A percentile compares a stretch with the other conserved stretches of the same genome.
Evolutionary conservation across 30 jellyfish, hydroid and myxozoan genomes (phyloP).

Genomic region (Turritopsis rubra): DNA sequence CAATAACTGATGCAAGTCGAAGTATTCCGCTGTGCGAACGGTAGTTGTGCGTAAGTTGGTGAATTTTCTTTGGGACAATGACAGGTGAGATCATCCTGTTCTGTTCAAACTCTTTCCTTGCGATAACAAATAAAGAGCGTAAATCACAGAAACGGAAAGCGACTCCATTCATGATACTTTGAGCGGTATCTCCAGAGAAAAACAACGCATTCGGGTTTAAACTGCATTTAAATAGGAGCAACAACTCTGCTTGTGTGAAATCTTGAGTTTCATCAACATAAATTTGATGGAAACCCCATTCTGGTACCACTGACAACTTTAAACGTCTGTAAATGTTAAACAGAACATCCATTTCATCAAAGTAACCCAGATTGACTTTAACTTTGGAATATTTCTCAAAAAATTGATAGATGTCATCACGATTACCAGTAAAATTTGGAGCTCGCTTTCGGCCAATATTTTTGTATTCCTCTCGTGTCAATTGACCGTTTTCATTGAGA

Average conservation of each 20-base stretch:
- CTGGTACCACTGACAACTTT: constrained; percentile 19
- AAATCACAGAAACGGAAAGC: constrained; percentile 79
- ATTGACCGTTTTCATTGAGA: constrained; percentile 36
- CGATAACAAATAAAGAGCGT: constrained; percentile 44
- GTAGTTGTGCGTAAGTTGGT: constrained; percentile 67
- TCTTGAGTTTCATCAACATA: constrained; percentile 90
- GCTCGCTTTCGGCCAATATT: constrained; percentile 70
- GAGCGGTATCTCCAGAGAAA: constrained; percentile 93
- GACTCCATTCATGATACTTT: constrained; percentile 77
- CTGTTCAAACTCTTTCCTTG: constrained; percentile 30
- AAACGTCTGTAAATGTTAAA: constrained; percentile 55
- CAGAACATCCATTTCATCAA: constrained; percentile 61
- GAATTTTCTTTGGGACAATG: constrained; percentile 45
- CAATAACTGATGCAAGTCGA: constrained; percentile 55
- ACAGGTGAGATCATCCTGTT: constrained; percentile 19
- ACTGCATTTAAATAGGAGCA: constrained; percentile 53
- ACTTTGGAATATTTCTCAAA: constrained; percentile 42
- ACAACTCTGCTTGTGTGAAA: constrained; percentile 76
- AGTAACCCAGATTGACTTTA: constrained; percentile 27
- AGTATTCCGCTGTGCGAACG: constrained; percentile 83
- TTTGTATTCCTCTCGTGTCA: constrained; percentile 49
- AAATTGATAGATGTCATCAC: constrained; percentile 51
- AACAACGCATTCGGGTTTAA: constrained; percentile 68
- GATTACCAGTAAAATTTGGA: constrained; percentile 64
- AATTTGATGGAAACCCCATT: constrained; percentile 63